Percentiles rank a stretch among this genome's conserved stretches.
Evolutionary conservation across 2,888 invertebrate genomes (phyloP).

Genomic region (Tubulanus polymorphus): DNA sequence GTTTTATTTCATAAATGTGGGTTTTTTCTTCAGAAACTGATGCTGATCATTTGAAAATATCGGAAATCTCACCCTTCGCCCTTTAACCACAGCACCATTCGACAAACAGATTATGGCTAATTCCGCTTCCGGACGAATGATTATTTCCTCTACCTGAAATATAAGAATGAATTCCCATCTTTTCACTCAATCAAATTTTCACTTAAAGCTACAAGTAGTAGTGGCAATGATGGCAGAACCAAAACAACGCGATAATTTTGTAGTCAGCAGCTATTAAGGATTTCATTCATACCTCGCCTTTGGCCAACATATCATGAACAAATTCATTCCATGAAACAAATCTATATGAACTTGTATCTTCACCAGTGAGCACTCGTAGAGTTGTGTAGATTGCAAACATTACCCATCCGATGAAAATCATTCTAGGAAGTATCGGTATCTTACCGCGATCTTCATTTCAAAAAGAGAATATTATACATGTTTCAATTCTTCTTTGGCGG

Average conservation of each 20-base stretch:
- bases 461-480: too few species aligned
- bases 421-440: conserved; percentile 23
- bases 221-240: too few species aligned
- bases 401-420: conserved; percentile 27
- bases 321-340: conserved; percentile 94
- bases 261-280: too few species aligned
- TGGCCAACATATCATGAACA: conserved; percentile 86
- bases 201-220: too few species aligned
- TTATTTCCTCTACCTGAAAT: conserved; percentile 67
- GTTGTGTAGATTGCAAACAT: conserved; percentile 20
- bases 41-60: too few species aligned
- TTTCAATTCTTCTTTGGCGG: too few species aligned
- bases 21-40: too few species aligned
- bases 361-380: conserved; percentile 17
- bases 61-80: conserved; percentile 65
- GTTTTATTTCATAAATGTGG: too few species aligned
- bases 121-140: conserved; percentile 79
- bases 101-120: conserved; percentile 79
- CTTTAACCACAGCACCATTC: conserved; percentile 82
- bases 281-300: conserved; percentile 89
- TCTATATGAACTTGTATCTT: conserved; percentile 15
- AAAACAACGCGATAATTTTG: too few species aligned
- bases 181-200: too few species aligned
- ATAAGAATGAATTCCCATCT: conserved; percentile 6
- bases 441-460: conserved; percentile 19